A percentile compares a stretch with the other conserved stretches of the same genome.
Evolutionary conservation across 2,888 invertebrate genomes (phyloP).

Genomic region (Autographa pulchrina): DNA sequence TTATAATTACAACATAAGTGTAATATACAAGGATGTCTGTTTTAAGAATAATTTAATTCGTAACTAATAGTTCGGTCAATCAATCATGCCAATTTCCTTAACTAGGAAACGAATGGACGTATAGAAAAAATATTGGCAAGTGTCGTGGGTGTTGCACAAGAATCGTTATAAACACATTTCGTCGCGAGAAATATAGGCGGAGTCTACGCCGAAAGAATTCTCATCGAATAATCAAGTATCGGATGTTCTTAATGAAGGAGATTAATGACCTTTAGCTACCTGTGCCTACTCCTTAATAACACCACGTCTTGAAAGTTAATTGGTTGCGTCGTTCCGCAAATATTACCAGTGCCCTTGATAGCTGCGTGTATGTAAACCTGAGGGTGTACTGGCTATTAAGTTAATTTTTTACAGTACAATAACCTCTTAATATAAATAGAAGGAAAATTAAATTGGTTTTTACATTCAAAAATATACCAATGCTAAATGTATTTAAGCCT

Average conservation of each 20-base stretch:
- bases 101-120: slow-evolving; percentile 72
- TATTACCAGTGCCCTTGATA: slow-evolving; percentile 44
- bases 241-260: slow-evolving; percentile 74
- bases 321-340: slow-evolving; percentile 41
- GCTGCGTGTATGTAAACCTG: slow-evolving; percentile 26
- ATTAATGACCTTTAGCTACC: slow-evolving; percentile 59
- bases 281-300: slow-evolving; percentile 46
- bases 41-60: slow-evolving; percentile 67
- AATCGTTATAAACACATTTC: slow-evolving; percentile 87
- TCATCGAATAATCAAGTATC: slow-evolving; percentile 70
- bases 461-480: slow-evolving; percentile 33
- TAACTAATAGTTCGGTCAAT: slow-evolving; percentile 69
- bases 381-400: slow-evolving; percentile 14
- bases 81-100: slow-evolving; percentile 79
- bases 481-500: slow-evolving; percentile 25
- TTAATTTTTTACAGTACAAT: slow-evolving; percentile 14
- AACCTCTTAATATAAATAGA: slow-evolving; percentile 50
- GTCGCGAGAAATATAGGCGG: slow-evolving; percentile 83
- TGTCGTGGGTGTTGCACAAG: slow-evolving; percentile 77
- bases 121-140: slow-evolving; percentile 60
- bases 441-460: slow-evolving; percentile 45
- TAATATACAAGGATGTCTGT: slow-evolving; percentile 60
- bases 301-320: slow-evolving; percentile 40
- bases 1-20: slow-evolving; percentile 74
- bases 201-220: slow-evolving; percentile 64